Conservation (phyloP, 2,113 vertebrate species). For the Ophiodon elongatus region DNA sequence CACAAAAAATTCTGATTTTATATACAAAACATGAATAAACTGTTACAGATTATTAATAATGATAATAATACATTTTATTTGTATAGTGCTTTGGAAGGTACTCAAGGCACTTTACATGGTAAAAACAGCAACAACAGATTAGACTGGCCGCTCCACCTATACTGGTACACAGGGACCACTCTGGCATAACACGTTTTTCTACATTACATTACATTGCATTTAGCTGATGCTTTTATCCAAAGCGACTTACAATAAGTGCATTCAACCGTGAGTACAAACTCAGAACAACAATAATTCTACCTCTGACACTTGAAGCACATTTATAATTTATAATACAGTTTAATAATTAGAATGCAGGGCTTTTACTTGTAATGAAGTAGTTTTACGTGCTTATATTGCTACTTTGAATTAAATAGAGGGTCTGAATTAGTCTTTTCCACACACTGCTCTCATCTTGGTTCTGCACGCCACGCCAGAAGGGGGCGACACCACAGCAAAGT, state of each 20-base stretch:
- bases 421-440: background rate
- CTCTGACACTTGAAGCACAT: background rate
- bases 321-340: background rate
- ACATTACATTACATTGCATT: too few species aligned
- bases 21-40: background rate
- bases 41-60: too few species aligned
- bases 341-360: background rate
- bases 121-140: too few species aligned
- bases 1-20: background rate
- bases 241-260: too few species aligned
- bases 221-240: too few species aligned
- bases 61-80: too few species aligned
- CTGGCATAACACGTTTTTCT: background rate
- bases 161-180: background rate
- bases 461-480: background rate
- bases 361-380: background rate
- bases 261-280: too few species aligned
- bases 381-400: background rate
- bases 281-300: too few species aligned
- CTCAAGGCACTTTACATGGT: too few species aligned
- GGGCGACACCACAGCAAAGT: background rate
- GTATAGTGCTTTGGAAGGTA: too few species aligned
- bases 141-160: background rate
- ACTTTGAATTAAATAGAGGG: background rate
- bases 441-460: background rate